Evolutionary conservation across 2,797 vertebrate genomes (phyloP), one percentile per base, ranked within the genome.

Genomic region (Gambusia yucatana): DNA sequence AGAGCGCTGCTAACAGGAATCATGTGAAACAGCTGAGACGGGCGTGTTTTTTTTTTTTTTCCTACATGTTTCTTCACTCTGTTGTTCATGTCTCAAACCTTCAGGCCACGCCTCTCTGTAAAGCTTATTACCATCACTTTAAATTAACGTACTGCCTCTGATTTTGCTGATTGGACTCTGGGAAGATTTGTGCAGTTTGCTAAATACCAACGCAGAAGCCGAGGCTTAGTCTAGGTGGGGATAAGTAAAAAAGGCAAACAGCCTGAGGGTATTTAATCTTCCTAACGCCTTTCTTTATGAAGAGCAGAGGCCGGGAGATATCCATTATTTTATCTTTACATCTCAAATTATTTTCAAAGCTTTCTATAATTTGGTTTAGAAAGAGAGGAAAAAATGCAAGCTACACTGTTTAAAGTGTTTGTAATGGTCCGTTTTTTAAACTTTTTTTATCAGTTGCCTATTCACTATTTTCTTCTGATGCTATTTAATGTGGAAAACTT

Each of bases 91-190:
- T 73, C 73, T 4, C 57, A 25, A 9, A 48, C 25, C 69, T 75
- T 52, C 20, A 0, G 6, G 17, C 41, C 36, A 1, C 69, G 10
- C 16, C 20, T 36, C 33, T 2, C 20, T n/a, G 65, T 67, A 83
- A 91, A 90, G 77, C 86, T 77, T 43, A 89, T 90, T 89, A 91
- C 73, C 50, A 61, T 91, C 77, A 79, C 88, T 65, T 82, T 72
- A 82, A 78, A 86, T 88, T 83, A 89, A 77, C 50, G 82, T 14
- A 74, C 69, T 25, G 77, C 75, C 48, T 73, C 78, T 81, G 82
- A 84, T 80, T 87, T 87, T 77, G 83, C 90, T 85, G 87, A 91
- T 87, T 83, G 79, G 85, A 88, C 87, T 87, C 76, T 48, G 75
- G 81, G 84, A 80, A 81, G 89, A 89, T 93, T 90, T 92, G 81